These are phyloP conservation scores for Coptodon bakossiorum DNA, from an alignment of 2,113 vertebrate species.

Conservation along the genomic window DNA sequence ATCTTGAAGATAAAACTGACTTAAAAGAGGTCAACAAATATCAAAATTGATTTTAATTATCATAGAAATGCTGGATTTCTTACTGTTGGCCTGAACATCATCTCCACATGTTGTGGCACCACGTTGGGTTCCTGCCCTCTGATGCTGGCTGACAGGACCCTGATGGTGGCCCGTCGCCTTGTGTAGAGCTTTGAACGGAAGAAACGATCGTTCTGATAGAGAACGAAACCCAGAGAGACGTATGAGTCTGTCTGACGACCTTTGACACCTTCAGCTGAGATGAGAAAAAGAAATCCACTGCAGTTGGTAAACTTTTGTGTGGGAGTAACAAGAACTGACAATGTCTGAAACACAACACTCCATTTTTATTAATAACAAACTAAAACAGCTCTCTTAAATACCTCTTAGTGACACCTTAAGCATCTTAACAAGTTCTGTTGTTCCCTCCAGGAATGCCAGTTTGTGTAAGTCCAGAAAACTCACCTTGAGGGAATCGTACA, in stretches of 20 bases:
- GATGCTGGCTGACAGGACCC: constrained; percentile 43
- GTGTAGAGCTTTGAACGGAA: constrained; percentile 30
- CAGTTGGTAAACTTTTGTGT: neutral
- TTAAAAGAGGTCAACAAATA: neutral
- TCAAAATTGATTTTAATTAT: neutral
- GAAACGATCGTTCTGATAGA: constrained; percentile 61
- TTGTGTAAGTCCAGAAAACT: neutral
- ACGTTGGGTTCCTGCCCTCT: neutral
- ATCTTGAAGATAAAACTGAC: neutral
- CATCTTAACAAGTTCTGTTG: neutral
- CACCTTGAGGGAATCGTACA: constrained; percentile 19
- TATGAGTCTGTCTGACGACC: neutral
- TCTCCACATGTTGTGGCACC: neutral
- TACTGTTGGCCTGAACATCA: constrained; percentile 30
- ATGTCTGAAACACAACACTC: neutral
- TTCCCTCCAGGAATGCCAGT: neutral
- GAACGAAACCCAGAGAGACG: constrained; percentile 51
- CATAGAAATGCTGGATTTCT: neutral
- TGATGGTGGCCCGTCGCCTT: neutral
- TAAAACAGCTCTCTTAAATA: neutral
- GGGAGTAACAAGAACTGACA: neutral
- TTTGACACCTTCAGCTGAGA: neutral
- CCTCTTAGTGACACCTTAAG: neutral
- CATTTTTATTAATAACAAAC: neutral
- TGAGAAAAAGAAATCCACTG: neutral